phyloP scores from a whole-genome alignment of 2,888 invertebrate genomes.

The Yponomeuta malinellus region DNA sequence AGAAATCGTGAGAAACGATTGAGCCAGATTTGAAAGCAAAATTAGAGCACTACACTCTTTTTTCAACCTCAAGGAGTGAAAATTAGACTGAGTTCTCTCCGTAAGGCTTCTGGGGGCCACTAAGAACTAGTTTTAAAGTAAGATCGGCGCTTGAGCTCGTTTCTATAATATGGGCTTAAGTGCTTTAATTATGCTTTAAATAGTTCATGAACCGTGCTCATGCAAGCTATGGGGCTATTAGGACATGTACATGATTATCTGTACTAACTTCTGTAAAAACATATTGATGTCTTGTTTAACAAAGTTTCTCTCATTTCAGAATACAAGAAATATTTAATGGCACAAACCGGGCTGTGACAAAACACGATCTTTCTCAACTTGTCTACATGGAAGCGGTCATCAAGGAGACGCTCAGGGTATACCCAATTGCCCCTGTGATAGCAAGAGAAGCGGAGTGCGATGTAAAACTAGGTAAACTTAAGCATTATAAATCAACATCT shows the following conservation, averaged over 20 bases:
- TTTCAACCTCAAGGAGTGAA: too few relatives aligned
- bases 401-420: conserved; percentile 57
- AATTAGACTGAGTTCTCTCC: too few relatives aligned
- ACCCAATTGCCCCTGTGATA: conserved; percentile 20
- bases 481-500: background rate
- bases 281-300: background rate
- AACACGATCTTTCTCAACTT: conserved; percentile 46
- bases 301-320: conserved; percentile 6
- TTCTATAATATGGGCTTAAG: too few relatives aligned
- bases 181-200: too few relatives aligned
- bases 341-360: conserved; percentile 27
- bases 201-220: too few relatives aligned
- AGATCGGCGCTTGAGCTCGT: too few relatives aligned
- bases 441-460: background rate
- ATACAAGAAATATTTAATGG: background rate
- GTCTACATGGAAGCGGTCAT: conserved; percentile 56
- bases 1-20: too few relatives aligned
- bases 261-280: background rate
- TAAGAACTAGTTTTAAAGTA: too few relatives aligned
- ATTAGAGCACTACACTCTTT: too few relatives aligned
- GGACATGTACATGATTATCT: background rate
- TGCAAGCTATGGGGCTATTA: background rate
- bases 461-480: background rate
- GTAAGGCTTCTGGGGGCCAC: too few relatives aligned
- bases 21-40: too few relatives aligned